Conservation (phyloP, 2,888 invertebrate genomes). For the Trichogramma dendrolimi region DNA sequence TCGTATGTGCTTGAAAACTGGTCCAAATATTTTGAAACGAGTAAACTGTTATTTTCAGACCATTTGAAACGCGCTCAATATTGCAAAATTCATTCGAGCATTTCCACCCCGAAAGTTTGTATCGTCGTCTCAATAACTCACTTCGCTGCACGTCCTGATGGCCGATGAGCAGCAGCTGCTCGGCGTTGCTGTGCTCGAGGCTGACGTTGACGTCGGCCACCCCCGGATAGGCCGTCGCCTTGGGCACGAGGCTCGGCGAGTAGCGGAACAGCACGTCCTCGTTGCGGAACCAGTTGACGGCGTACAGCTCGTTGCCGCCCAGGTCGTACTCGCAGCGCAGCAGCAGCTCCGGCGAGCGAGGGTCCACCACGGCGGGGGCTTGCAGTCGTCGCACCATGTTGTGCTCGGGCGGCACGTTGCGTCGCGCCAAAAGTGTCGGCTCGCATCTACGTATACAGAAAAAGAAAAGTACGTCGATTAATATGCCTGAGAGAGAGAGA, state of each 20-base stretch:
- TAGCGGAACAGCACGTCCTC: slow-evolving; percentile 44
- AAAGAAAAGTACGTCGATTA: too few relatives aligned
- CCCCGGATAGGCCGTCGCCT: slow-evolving; percentile 18
- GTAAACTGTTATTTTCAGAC: too few relatives aligned
- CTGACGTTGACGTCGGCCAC: slow-evolving; percentile 40
- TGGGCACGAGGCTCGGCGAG: slow-evolving; percentile 38
- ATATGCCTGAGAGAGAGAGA: too few relatives aligned
- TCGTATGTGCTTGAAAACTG: background rate
- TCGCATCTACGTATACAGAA: too few relatives aligned
- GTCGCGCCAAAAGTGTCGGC: too few relatives aligned
- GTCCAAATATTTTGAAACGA: too few relatives aligned
- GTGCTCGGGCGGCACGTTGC: background rate
- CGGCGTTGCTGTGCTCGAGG: slow-evolving; percentile 41
- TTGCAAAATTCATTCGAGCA: too few relatives aligned
- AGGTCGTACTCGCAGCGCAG: slow-evolving; percentile 46
- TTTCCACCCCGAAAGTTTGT: too few relatives aligned
- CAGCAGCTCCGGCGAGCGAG: slow-evolving; percentile 39
- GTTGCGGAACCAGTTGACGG: slow-evolving; percentile 49
- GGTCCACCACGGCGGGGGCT: slow-evolving; percentile 46
- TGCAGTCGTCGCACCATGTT: slow-evolving; percentile 32
- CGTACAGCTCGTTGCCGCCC: slow-evolving; percentile 41
- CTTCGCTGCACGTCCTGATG: slow-evolving; percentile 35
- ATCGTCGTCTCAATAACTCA: slow-evolving; percentile 21
- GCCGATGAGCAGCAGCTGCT: slow-evolving; percentile 40
- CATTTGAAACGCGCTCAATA: too few relatives aligned